phyloP scores from a whole-genome alignment of 2,797 vertebrate genomes.

The Synanceia verrucosa region DNA sequence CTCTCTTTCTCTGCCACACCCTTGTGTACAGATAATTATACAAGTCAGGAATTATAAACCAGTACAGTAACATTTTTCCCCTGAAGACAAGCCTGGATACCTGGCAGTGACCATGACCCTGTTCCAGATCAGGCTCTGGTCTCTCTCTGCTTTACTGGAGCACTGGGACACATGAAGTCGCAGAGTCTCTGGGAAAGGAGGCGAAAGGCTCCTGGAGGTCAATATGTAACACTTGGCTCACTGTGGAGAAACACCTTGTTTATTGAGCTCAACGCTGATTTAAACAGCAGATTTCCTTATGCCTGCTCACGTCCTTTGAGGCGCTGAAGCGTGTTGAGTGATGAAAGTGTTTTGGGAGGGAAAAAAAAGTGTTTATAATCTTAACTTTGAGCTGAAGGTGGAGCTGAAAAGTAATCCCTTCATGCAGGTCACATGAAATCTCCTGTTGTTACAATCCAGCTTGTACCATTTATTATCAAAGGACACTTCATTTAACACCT shows the following conservation, averaged over 20 bases:
- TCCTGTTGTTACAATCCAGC: background rate
- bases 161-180: conserved; percentile 43
- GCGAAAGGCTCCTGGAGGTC: conserved; percentile 62
- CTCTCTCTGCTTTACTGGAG: conserved; percentile 21
- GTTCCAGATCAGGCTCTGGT: conserved; percentile 20
- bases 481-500: background rate
- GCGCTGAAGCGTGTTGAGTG: background rate
- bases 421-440: background rate
- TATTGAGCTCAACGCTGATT: conserved; percentile 56
- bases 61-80: background rate
- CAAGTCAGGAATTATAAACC: background rate
- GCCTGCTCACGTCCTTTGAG: conserved; percentile 22
- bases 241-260: conserved; percentile 71
- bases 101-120: conserved; percentile 14
- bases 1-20: background rate
- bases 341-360: conserved; percentile 14
- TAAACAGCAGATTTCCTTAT: conserved; percentile 53
- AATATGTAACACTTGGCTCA: conserved; percentile 68
- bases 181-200: conserved; percentile 55
- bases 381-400: background rate
- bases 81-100: background rate
- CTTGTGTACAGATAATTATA: background rate
- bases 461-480: background rate
- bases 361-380: background rate
- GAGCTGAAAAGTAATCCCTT: background rate